Percentiles rank a stretch among this genome's conserved stretches.
These are phyloP conservation scores for Drosophila barbarae DNA, from an alignment of 2,888 invertebrate species.

Conservation along the genomic window DNA sequence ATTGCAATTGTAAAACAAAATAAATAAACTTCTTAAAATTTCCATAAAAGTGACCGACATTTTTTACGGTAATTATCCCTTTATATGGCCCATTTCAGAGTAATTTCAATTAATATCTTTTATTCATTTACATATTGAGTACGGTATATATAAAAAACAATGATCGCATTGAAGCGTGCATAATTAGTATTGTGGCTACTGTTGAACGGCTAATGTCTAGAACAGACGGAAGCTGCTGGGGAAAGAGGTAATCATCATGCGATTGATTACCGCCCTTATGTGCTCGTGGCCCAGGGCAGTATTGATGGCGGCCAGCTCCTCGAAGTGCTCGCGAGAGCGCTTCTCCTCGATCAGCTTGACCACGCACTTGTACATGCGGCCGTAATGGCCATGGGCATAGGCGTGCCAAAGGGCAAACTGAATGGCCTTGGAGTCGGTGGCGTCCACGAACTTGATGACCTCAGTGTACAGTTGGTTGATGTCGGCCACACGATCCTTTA, in stretches of 20 bases:
- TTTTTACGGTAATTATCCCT: background rate
- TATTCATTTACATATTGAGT: conserved; percentile 34
- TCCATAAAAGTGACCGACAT: background rate
- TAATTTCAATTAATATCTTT: conserved; percentile 24
- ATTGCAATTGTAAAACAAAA: background rate
- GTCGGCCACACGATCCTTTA: conserved; percentile 81
- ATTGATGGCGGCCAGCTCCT: conserved; percentile 75
- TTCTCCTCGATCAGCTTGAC: conserved; percentile 90
- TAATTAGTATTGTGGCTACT: conserved; percentile 20
- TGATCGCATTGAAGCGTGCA: conserved; percentile 49
- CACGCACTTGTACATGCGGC: conserved; percentile 88
- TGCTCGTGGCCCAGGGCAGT: conserved; percentile 75
- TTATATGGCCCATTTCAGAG: background rate
- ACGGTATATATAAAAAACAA: conserved; percentile 37
- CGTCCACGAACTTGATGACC: conserved; percentile 89
- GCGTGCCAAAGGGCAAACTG: conserved; percentile 92
- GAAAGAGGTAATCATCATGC: conserved; percentile 74
- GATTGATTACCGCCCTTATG: conserved; percentile 70
- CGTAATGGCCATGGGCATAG: conserved; percentile 88
- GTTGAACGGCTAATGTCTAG: conserved; percentile 49
- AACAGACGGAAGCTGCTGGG: conserved; percentile 78
- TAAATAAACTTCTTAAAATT: no score
- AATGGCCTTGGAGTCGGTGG: conserved; percentile 88
- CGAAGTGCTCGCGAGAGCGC: conserved; percentile 84
- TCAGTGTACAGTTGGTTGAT: conserved; percentile 85